Evolutionary conservation across 2,113 vertebrate species (phyloP), one percentile per base, ranked within the genome.

Genomic region (Meriones unguiculatus): DNA sequence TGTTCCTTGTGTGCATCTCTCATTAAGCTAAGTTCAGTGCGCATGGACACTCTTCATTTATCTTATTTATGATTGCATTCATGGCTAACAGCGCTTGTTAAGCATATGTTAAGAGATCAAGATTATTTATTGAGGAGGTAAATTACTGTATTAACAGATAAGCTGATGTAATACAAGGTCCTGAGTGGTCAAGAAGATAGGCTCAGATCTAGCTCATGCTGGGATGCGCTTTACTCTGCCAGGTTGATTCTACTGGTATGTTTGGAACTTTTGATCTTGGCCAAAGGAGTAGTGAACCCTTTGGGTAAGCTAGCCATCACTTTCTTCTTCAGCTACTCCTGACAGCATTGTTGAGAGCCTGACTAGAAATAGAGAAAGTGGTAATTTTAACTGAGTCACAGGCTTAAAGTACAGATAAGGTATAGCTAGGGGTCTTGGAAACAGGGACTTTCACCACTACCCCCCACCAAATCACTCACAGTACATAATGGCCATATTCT

Each of bases 91-190:
- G 35, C 35, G 96, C 90, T 32, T 90, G 38, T 65, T 93, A 69
- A 93, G 20, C 77, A 92, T 30, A 73, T 86, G 54, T 52, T 88
- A 92, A 76, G 62, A 90, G 38, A 38, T 91, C 72, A 91, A n/a
- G 70, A 90, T 77, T 96, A 93, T 86, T 96, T 93, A 96, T 28
- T 88, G 78, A 92, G 30, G 25, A 91, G 89, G 70, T 87, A 93
- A 87, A 82, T 93, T 87, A 41, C 50, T 94, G 95, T 89, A 38
- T 87, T 89, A 90, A 82, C 94, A 14, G 52, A 67, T 91, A 91
- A 62, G 77, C 75, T 96, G 93, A 64, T 89, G 64, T 57, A 84
- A 77, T 7, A 72, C 84, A 62, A 80, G n/a, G 54, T 91, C 4
- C 67, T 72, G 57, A 5, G 18, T 91, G n/a, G 24, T 18, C 70